Conservation (phyloP, 1,140 invertebrate species). For the Papilio xuthus region DNA sequence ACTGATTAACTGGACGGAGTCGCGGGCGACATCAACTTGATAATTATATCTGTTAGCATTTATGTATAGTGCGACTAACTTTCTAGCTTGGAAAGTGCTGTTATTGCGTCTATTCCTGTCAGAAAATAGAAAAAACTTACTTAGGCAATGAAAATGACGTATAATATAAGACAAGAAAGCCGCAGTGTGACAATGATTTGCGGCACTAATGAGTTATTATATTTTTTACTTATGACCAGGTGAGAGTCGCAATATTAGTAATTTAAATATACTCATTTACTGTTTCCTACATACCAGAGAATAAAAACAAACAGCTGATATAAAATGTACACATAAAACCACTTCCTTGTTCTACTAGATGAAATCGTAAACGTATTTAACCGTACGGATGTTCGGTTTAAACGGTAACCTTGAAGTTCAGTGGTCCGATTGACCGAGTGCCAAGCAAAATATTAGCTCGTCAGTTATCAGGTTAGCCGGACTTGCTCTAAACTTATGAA, state of each 20-base stretch:
- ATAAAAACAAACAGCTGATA: not conserved
- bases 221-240: too few species aligned
- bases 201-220: too few species aligned
- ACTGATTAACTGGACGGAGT: too few species aligned
- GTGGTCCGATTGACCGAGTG: constrained; percentile 51
- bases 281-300: not conserved
- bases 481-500: constrained; percentile 41
- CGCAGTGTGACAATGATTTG: too few species aligned
- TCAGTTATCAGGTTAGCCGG: constrained; percentile 39
- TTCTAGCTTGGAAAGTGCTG: not conserved
- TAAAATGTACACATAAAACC: not conserved
- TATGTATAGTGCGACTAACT: not conserved
- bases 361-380: constrained; percentile 16
- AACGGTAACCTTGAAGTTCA: constrained; percentile 48
- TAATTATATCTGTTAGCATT: not conserved
- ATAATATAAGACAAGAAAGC: too few species aligned
- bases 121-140: too few species aligned
- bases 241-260: too few species aligned
- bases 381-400: constrained; percentile 25
- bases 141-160: too few species aligned
- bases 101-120: too few species aligned
- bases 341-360: not conserved
- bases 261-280: not conserved
- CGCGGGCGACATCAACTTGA: too few species aligned
- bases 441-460: constrained; percentile 61